Conservation (phyloP, 37 sponge, comb jelly and placozoan species). For the Bolinopsis microptera region DNA sequence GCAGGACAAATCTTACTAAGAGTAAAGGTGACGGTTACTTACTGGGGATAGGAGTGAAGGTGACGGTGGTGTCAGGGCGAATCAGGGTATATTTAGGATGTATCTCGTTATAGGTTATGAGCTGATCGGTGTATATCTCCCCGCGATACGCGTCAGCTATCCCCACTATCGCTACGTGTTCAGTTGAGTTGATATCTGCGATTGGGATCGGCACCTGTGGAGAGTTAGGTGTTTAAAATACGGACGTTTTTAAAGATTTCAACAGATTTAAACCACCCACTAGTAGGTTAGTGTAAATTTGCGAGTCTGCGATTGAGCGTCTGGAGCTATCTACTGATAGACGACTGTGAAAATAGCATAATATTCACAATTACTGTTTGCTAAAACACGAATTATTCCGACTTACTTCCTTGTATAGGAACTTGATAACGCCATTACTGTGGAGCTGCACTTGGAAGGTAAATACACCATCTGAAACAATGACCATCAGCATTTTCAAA, state of each 20-base stretch:
- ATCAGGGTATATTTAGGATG: background rate
- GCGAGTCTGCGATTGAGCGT: too few relatives aligned
- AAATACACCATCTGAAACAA: background rate
- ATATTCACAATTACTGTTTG: too few relatives aligned
- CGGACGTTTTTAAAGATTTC: too few relatives aligned
- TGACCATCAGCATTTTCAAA: too few relatives aligned
- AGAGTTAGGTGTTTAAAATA: background rate
- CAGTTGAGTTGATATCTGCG: background rate
- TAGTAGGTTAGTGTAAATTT: too few relatives aligned
- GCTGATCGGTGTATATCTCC: background rate
- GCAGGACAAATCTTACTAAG: too few relatives aligned
- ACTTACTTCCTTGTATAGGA: constrained; percentile 2
- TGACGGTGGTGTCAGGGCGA: background rate
- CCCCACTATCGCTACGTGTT: background rate
- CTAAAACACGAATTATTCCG: background rate
- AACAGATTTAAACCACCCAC: too few relatives aligned
- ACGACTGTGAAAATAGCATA: background rate
- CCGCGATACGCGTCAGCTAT: background rate
- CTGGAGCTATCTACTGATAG: background rate
- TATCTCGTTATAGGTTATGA: background rate
- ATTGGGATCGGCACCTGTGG: constrained; percentile 5
- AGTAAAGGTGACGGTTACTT: background rate
- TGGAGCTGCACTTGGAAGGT: constrained; percentile 11
- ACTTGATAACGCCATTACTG: constrained; percentile 3
- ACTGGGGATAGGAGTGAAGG: constrained; percentile 17